phyloP scores from a whole-genome alignment of 2,113 vertebrate species.

The Urocitellus parryii region DNA sequence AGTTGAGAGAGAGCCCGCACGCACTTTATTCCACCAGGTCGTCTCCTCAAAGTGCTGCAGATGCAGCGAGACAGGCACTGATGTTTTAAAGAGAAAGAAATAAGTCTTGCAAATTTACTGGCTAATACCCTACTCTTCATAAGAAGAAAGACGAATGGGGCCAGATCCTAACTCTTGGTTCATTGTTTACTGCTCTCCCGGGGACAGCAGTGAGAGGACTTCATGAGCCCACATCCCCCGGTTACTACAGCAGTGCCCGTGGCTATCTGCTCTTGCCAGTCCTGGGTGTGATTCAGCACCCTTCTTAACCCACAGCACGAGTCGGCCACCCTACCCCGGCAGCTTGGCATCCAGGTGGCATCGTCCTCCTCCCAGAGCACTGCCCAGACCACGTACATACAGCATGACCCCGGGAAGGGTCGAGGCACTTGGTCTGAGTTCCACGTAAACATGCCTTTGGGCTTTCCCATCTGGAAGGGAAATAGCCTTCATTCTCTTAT shows the following conservation, averaged over 20 bases:
- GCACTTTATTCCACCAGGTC: fast-evolving
- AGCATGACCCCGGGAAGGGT: fast-evolving
- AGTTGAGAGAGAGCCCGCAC: no score
- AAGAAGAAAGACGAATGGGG: not conserved
- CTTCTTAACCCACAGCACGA: not conserved
- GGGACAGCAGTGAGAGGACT: not conserved
- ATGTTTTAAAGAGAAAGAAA: not conserved
- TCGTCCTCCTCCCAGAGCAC: no score
- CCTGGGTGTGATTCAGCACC: not conserved
- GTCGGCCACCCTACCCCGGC: not conserved
- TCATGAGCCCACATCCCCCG: fast-evolving
- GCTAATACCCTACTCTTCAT: fast-evolving
- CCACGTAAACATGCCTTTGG: not conserved
- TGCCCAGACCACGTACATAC: fast-evolving
- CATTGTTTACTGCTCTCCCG: fast-evolving
- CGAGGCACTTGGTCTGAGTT: not conserved
- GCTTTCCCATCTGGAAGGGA: not conserved
- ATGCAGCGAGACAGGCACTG: fast-evolving
- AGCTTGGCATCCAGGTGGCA: no score
- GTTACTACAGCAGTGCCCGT: fast-evolving
- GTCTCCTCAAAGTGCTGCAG: not conserved
- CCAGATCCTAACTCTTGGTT: not conserved
- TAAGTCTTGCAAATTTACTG: not conserved
- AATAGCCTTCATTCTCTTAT: not conserved
- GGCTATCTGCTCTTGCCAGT: not conserved